phyloP scores from a whole-genome alignment of 64 coral and sea anemone species.

The Actinia equina region DNA sequence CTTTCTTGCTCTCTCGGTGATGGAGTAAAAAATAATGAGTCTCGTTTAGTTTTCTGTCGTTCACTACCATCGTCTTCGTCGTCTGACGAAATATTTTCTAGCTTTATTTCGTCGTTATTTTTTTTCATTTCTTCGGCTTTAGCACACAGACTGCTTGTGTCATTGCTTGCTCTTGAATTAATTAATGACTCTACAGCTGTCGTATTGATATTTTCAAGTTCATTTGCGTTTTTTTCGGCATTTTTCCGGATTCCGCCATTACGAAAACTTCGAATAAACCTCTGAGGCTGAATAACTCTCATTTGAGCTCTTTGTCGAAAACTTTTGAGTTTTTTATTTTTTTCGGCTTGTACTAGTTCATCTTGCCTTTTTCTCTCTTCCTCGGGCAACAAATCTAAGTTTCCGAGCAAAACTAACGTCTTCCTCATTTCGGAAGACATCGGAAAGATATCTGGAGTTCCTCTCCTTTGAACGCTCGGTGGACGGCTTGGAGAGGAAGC shows the following conservation, averaged over 20 bases:
- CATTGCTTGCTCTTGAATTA: neutral
- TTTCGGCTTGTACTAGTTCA: neutral
- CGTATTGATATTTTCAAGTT: neutral
- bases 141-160: neutral
- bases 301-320: slow-evolving; percentile 20
- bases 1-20: neutral
- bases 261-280: slow-evolving; percentile 9
- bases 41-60: neutral
- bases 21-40: neutral
- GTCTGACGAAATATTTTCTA: neutral
- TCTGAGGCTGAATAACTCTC: slow-evolving; percentile 6
- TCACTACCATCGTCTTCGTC: neutral
- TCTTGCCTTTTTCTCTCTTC: neutral
- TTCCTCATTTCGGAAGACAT: slow-evolving; percentile 33
- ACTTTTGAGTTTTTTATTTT: neutral
- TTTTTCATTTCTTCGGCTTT: neutral
- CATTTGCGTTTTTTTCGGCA: neutral
- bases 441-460: slow-evolving; percentile 23
- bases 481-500: neutral
- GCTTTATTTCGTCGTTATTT: neutral
- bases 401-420: slow-evolving; percentile 16
- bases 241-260: too few species aligned
- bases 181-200: neutral
- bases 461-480: slow-evolving; percentile 4
- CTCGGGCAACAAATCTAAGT: slow-evolving; percentile 4